Evolutionary conservation across 2,797 vertebrate genomes (phyloP), one percentile per base, ranked within the genome.

Genomic region (Xyrichtys novacula): DNA sequence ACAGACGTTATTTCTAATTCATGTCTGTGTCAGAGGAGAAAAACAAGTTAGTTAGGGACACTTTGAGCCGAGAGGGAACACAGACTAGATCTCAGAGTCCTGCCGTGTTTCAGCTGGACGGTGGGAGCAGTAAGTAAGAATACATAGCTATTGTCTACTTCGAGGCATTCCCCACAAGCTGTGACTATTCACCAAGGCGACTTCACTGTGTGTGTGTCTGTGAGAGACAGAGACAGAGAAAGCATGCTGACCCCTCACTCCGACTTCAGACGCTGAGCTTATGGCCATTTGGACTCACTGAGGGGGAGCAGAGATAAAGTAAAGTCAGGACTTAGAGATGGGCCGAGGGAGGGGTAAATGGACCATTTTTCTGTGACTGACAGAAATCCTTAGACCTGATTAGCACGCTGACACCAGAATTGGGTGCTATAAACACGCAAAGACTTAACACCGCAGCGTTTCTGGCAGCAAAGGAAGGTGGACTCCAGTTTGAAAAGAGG

Each of bases 181-280:
- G 73, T 52, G 78, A 75, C 65, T 64, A 53, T 84, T 93, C 91
- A 89, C 93, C 93, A 82, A 78, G 93, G 93, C 89, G 82, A 95
- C 89, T 76, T 81, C 36, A 44, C 42, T 58, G 15, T 71, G 39
- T 39, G 67, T 55, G 61, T 50, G n/a, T 71, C 43, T 65, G 14
- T 56, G 47, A 42, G 64, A 55, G 74, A 48, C 48, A 55, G 29
- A 43, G 52, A 31, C 28, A 48, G 65, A 57, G 38, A 50, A 59
- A 65, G 76, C 83, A 78, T 19, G 67, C 66, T 73, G 71, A 86
- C 76, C 86, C 78, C 72, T 70, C 55, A 60, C 72, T 76, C 71
- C 15, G 57, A 83, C 80, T 85, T 76, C 44, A 80, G 77, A 58
- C 79, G 74, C 74, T 70, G 58, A 79, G 64, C 76, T 85, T 64